phyloP scores from a whole-genome alignment of 2,888 invertebrate species.

The Cyrtodaria siliqua region DNA sequence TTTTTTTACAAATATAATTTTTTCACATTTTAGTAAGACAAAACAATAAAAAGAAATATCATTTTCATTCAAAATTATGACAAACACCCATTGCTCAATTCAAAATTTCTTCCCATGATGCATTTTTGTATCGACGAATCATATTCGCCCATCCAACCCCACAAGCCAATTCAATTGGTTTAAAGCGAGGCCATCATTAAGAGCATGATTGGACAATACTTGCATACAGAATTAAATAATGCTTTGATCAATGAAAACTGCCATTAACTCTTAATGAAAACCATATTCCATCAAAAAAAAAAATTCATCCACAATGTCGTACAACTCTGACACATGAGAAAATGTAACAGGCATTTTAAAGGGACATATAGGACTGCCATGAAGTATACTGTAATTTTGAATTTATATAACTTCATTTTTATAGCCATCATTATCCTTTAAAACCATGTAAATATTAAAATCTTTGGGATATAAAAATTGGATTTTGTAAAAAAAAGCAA shows the following conservation, averaged over 20 bases:
- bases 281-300: background rate
- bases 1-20: too few relatives aligned
- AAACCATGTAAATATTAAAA: too few relatives aligned
- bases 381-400: too few relatives aligned
- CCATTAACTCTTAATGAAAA: background rate
- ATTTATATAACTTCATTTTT: too few relatives aligned
- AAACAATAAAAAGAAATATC: background rate
- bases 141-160: constrained; percentile 61
- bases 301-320: too few relatives aligned
- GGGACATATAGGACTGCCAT: too few relatives aligned
- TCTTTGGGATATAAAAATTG: too few relatives aligned
- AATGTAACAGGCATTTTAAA: too few relatives aligned
- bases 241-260: constrained; percentile 5
- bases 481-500: too few relatives aligned
- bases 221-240: constrained; percentile 7
- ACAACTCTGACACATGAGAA: too few relatives aligned
- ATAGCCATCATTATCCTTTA: too few relatives aligned
- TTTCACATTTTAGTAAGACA: too few relatives aligned
- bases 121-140: constrained; percentile 57
- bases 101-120: constrained; percentile 19
- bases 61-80: background rate
- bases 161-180: constrained; percentile 67
- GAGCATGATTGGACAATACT: constrained; percentile 60
- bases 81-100: constrained; percentile 14
- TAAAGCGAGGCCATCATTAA: constrained; percentile 64